These are phyloP conservation scores for Vidua chalybeata DNA, from an alignment of 2,113 vertebrate genomes.

Conservation along the genomic window DNA sequence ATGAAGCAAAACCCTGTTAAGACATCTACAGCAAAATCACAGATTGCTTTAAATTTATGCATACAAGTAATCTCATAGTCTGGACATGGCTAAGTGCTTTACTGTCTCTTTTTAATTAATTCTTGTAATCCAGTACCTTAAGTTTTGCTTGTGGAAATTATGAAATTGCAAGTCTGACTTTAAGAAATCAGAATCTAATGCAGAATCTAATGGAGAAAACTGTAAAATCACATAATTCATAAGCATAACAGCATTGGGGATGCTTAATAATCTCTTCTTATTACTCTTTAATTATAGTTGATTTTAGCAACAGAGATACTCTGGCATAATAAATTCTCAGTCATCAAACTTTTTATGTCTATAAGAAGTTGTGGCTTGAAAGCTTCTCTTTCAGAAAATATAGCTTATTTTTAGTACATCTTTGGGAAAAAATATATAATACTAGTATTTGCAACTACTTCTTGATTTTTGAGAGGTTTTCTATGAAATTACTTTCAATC, in stretches of 20 bases:
- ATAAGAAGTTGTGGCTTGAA: neutral
- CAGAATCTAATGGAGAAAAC: neutral
- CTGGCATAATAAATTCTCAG: neutral
- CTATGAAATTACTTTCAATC: neutral
- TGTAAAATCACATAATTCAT: neutral
- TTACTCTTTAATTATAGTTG: neutral
- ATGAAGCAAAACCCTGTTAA: neutral
- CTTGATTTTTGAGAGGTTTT: neutral
- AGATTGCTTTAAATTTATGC: neutral
- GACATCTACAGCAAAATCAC: neutral
- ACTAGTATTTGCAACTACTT: neutral
- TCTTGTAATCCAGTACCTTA: neutral
- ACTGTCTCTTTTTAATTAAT: neutral
- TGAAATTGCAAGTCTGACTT: conserved; percentile 7
- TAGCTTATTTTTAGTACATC: neutral
- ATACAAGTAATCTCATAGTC: neutral
- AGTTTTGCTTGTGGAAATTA: neutral
- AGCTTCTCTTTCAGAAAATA: neutral
- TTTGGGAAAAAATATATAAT: neutral
- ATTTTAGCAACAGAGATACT: neutral
- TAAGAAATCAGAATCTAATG: neutral
- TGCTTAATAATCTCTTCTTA: neutral
- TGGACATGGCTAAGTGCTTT: neutral
- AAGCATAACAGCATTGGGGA: neutral
- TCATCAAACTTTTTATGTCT: neutral